Conservation (phyloP, 2,888 invertebrate species). For the Chrysolina americana region DNA sequence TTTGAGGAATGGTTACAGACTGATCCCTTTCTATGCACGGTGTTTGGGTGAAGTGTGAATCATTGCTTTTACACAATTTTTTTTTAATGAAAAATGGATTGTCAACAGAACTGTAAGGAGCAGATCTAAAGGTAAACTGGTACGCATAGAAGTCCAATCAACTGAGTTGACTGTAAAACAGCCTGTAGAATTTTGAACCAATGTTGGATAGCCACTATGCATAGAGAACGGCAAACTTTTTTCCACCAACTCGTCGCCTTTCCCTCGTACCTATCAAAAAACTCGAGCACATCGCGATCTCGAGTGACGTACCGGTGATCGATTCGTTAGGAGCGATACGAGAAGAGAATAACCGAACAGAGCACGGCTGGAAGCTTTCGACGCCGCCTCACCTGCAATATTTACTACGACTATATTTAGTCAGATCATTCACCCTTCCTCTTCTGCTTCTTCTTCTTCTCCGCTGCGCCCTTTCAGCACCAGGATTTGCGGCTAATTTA, state of each 20-base stretch:
- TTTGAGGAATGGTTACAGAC: no score
- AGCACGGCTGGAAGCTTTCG: constrained; percentile 53
- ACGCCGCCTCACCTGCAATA: constrained; percentile 58
- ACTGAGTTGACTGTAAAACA: no score
- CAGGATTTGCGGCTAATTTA: constrained; percentile 55
- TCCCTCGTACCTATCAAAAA: constrained; percentile 7
- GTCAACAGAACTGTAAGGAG: no score
- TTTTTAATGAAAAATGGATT: no score
- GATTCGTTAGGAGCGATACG: constrained; percentile 35
- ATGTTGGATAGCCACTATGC: no score
- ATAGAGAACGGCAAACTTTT: no score
- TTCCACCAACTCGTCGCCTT: not conserved
- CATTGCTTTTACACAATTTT: no score
- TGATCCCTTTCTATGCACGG: no score
- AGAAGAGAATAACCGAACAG: constrained; percentile 32
- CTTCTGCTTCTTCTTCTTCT: constrained; percentile 21
- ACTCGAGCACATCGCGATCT: not conserved
- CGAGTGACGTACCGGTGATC: constrained; percentile 23
- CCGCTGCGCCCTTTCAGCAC: constrained; percentile 50
- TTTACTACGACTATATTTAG: constrained; percentile 60
- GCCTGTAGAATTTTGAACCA: no score
- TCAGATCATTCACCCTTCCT: constrained; percentile 52
- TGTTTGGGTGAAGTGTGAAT: no score
- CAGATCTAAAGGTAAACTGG: no score
- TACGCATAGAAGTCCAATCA: no score